Base-by-base conservation (phyloP, 2,888 invertebrate genomes). In the Allygus modestus region DNA sequence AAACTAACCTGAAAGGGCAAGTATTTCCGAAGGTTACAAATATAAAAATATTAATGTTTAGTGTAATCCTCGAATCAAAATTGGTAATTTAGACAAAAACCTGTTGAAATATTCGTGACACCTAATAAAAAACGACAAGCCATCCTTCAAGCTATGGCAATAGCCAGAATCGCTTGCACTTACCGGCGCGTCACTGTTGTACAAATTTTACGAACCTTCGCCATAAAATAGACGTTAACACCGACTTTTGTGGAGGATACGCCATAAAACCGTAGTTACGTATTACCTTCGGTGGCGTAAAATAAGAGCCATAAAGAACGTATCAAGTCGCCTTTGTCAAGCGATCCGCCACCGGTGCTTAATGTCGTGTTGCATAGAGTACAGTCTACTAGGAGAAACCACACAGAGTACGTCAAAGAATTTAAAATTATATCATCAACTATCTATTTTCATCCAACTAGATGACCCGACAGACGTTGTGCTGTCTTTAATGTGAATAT, bases 221-320 rank as follows among this genome's bases (percentile, higher is more conserved):
- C 17, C 65, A 31, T 65, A 65, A 65, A 65, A 65, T 12, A 15
- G 65, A 31, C 65, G 31, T 65, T 65, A 65, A 65, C 31, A 65
- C 65, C 65, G 65, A 65, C 65, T 65, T 65, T 65, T 65, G 65
- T 65, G 26, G 65, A 65, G 65, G 65, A 65, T 65, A 2, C 65
- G 65, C 65, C 31, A 15, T 65, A 65, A 65, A 65, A 31, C 65
- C 31, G 65, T 28, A 28, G 28, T 65, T 65, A 65, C 65, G 65
- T 65, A 65, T 65, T 65, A 65, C 65, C 65, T 65, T 65, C 65
- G 28, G 31, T 31, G 65, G 31, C 31, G 65, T 65, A 28, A 65
- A 65, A 23, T 54, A 23, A 65, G 58, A 20, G 31, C 65, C 20
- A 65, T 65, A 65, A 65, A 65, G 65, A 28, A 31, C 28, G 65